A percentile compares a stretch with the other conserved stretches of the same genome.
Evolutionary conservation across 2,888 invertebrate genomes (phyloP).

Genomic region (Drosophila acutilabella): DNA sequence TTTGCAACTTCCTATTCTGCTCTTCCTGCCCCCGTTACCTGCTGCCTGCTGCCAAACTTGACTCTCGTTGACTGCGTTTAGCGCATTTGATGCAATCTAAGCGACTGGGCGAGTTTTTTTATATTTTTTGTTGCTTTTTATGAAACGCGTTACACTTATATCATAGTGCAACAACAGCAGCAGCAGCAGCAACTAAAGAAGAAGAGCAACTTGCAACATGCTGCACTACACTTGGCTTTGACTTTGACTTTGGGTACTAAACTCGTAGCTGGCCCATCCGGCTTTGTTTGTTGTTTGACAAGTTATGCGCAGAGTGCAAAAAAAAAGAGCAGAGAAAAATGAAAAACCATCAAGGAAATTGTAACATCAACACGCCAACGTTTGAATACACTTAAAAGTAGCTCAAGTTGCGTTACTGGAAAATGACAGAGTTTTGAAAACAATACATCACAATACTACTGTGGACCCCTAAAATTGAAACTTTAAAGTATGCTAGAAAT

Average conservation of each 20-base stretch:
- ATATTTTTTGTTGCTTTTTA: slow-evolving; percentile 22
- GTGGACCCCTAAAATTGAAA: too few species aligned
- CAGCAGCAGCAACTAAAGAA: neutral
- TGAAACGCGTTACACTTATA: slow-evolving; percentile 57
- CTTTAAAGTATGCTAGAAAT: too few species aligned
- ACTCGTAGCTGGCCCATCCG: slow-evolving; percentile 47
- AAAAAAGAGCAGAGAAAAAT: slow-evolving; percentile 9
- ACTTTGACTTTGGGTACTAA: slow-evolving; percentile 17
- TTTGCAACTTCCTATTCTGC: neutral
- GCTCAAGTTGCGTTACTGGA: neutral
- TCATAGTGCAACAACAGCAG: slow-evolving; percentile 40
- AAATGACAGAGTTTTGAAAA: too few species aligned
- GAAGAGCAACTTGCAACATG: slow-evolving; percentile 26
- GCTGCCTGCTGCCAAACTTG: neutral
- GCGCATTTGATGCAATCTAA: slow-evolving; percentile 60
- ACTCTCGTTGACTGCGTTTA: slow-evolving; percentile 32
- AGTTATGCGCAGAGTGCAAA: slow-evolving; percentile 63
- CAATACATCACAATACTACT: too few species aligned
- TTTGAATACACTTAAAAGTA: neutral
- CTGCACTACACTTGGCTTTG: slow-evolving; percentile 13
- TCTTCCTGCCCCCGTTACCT: neutral
- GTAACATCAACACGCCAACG: neutral
- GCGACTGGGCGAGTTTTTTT: slow-evolving; percentile 47
- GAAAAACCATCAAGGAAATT: neutral
- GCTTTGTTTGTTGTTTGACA: slow-evolving; percentile 75